Percentiles rank a stretch among this genome's conserved stretches.
Conservation (phyloP, 2,888 invertebrate species). For the Cerastis leucographa region DNA sequence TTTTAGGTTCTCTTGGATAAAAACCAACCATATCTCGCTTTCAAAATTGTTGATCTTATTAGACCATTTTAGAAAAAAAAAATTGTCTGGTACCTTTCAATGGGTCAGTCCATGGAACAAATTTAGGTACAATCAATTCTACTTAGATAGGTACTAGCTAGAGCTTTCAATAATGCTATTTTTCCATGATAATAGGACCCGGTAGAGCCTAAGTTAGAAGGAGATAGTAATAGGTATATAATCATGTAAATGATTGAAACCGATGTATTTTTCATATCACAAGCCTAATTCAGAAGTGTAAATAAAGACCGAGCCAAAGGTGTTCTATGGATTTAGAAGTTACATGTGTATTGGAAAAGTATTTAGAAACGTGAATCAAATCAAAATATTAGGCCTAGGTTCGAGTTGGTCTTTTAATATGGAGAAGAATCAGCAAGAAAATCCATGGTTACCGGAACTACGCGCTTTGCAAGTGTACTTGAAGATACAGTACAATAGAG, state of each 20-base stretch:
- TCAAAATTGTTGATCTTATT: neutral
- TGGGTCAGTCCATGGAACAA: neutral
- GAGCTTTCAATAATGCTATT: neutral
- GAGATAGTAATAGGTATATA: slow-evolving; percentile 32
- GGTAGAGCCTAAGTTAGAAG: slow-evolving; percentile 15
- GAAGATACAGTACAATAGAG: too few species aligned
- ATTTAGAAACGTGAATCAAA: too few species aligned
- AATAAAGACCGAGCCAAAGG: too few species aligned
- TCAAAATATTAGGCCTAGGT: too few species aligned
- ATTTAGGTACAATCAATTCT: neutral
- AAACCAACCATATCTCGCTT: neutral
- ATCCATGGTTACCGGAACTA: too few species aligned
- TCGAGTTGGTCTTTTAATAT: too few species aligned
- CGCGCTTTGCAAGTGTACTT: too few species aligned
- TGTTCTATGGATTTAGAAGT: neutral
- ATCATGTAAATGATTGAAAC: slow-evolving; percentile 26
- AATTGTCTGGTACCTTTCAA: neutral
- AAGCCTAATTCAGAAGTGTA: too few species aligned
- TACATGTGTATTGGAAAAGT: neutral
- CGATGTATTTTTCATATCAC: neutral
- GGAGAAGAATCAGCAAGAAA: too few species aligned
- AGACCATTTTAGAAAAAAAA: neutral
- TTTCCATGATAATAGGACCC: neutral
- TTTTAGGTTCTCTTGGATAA: neutral
- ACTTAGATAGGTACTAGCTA: neutral